Conservation (phyloP, 1,140 invertebrate species). For the Megathymus violae region DNA sequence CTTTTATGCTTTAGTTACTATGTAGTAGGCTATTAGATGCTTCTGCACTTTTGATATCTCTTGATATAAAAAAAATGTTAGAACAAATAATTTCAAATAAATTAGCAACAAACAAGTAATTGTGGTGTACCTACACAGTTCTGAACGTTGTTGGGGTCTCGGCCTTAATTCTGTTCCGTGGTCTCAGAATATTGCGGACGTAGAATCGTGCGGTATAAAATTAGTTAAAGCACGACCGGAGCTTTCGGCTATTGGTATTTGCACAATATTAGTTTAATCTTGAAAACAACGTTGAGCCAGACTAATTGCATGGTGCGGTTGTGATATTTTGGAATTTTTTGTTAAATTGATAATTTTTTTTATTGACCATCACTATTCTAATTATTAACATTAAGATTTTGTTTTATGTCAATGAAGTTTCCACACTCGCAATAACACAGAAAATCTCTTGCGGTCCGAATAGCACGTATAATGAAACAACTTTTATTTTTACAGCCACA, state of each 20-base stretch:
- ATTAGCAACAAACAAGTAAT: not conserved
- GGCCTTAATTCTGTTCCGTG: conserved; percentile 66
- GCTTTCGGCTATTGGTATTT: conserved; percentile 32
- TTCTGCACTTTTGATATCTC: no score
- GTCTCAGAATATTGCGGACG: conserved; percentile 53
- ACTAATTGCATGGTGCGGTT: conserved; percentile 6
- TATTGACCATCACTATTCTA: no score
- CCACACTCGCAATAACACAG: no score
- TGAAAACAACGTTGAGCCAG: conserved; percentile 21
- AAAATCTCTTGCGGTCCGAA: conserved; percentile 7
- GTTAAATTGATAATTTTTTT: no score
- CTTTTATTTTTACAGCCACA: conserved; percentile 18
- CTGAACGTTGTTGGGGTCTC: conserved; percentile 53
- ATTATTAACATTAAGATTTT: no score
- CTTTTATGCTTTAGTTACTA: no score
- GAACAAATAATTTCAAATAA: not conserved
- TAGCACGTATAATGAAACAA: conserved; percentile 7
- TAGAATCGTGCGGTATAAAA: conserved; percentile 49
- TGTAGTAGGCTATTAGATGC: no score
- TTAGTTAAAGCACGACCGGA: conserved; percentile 38
- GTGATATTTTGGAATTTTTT: no score
- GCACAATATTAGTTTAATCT: conserved; percentile 34
- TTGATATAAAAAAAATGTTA: no score
- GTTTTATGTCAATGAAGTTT: no score
- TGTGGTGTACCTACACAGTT: conserved; percentile 17